Base-by-base conservation (phyloP, 1,140 invertebrate species). In the Gryon sp. region DNA sequence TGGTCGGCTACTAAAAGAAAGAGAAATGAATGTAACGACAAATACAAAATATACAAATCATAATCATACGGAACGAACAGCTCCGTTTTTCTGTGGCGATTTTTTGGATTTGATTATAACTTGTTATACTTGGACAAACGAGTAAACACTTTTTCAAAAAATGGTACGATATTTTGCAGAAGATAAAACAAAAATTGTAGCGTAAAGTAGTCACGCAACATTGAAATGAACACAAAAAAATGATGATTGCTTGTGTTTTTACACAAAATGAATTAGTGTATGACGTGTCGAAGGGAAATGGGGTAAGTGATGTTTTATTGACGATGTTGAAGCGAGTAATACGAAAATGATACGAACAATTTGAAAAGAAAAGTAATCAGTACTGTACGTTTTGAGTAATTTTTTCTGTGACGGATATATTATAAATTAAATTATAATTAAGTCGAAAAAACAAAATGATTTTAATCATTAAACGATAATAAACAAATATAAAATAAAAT, bases 301-400 rank as follows among this genome's bases (percentile, higher is more conserved):
- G n/a, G n/a, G n/a, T 26, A 22, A 41, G 24, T 22, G 26, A 53
- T 53, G n/a, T n/a, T 34, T 34, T 26, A 16, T 28, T 55, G 7
- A 34, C 40, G 19, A 57, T 9, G 28, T 57, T 57, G 9, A 59
- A 59, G 53, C 41, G 18, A 30, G 12, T 57, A 22, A 32, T 40
- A 69, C 45, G 28, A 66, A 36, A 45, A 66, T 66, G 30, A 55
- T 65, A 34, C 18, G 12, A 59, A 50, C 4, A 50, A 20, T 60
- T 59, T 52, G 5, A 45, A 53, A 45, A 22, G 7, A 45, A 45
- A 19, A 53, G 43, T 53, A 53, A 53, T 53, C 19, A 60, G 66
- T 50, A 53, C 55, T 70, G 53, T 60, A 60, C 41, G 32, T 60
- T 53, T 46, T 20, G 12, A 46, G 18, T n/a, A n/a, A 14, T 43